Evolutionary conservation across 1,140 invertebrate species (phyloP).

Genomic region (Chymomyza costata): DNA sequence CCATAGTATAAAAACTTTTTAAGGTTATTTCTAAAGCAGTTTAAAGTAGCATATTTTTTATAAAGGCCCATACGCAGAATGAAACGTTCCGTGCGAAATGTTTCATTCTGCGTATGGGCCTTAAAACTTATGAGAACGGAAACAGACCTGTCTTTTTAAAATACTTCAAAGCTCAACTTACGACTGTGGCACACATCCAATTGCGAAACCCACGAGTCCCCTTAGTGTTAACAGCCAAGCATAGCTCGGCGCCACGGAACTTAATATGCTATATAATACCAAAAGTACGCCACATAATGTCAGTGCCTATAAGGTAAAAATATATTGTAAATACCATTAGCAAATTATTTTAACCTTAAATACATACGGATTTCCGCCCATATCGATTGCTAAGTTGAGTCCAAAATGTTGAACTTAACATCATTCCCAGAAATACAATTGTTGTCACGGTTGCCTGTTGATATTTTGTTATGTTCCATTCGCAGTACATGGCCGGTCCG

Average conservation of each 20-base stretch:
- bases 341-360: neutral
- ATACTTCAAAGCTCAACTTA: too few species aligned
- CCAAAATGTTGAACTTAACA: conserved; percentile 97
- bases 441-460: conserved; percentile 81
- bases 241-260: conserved; percentile 93
- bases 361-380: conserved; percentile 88
- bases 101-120: too few species aligned
- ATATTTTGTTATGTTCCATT: conserved; percentile 92
- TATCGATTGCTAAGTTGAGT: conserved; percentile 95
- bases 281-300: conserved; percentile 88
- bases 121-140: neutral
- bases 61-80: too few species aligned
- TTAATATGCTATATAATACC: conserved; percentile 93
- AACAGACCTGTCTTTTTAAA: neutral
- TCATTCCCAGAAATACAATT: conserved; percentile 97
- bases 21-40: too few species aligned
- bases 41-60: too few species aligned
- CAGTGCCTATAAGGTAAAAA: conserved; percentile 14
- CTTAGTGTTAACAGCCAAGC: conserved; percentile 92
- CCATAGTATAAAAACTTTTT: too few species aligned
- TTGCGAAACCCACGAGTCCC: conserved; percentile 95
- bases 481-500: conserved; percentile 93
- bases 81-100: too few species aligned
- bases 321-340: neutral
- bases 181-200: conserved; percentile 97